These are phyloP conservation scores for Corythornis cristatus DNA, from an alignment of 2,113 vertebrate species.

Conservation along the genomic window DNA sequence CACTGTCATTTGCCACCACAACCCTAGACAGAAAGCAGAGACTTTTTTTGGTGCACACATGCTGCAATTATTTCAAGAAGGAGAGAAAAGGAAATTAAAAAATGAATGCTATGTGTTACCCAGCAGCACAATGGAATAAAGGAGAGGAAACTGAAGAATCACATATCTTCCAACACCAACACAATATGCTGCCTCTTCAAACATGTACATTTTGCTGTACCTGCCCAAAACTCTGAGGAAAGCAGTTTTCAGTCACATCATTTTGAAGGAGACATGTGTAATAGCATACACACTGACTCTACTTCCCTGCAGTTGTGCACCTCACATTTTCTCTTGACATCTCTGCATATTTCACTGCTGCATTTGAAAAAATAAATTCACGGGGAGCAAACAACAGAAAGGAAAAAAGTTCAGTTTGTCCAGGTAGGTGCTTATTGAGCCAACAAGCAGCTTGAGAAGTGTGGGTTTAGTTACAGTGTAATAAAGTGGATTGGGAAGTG, in stretches of 20 bases:
- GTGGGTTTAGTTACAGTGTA: too few species aligned
- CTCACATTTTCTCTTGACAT: neutral
- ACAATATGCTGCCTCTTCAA: neutral
- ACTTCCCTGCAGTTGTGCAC: neutral
- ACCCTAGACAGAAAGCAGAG: conserved; percentile 8
- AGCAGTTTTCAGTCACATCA: neutral
- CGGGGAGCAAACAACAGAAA: neutral
- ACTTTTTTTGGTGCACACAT: neutral
- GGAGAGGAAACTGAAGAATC: conserved; percentile 58
- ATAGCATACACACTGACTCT: neutral
- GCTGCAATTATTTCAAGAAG: conserved; percentile 50
- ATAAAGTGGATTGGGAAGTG: too few species aligned
- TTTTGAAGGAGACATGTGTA: neutral
- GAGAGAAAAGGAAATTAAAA: conserved; percentile 65
- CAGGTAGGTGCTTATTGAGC: neutral
- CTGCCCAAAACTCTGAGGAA: neutral
- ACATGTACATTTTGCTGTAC: neutral
- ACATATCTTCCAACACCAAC: neutral
- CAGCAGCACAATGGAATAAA: conserved; percentile 4
- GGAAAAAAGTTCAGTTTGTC: neutral
- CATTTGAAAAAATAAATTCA: neutral
- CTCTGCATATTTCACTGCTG: neutral
- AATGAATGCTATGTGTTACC: conserved; percentile 46
- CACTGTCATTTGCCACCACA: neutral
- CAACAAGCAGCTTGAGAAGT: neutral